These are phyloP conservation scores for Parazoanthus darwini DNA, from an alignment of 92 coral and sea anemone genomes.

Conservation along the genomic window DNA sequence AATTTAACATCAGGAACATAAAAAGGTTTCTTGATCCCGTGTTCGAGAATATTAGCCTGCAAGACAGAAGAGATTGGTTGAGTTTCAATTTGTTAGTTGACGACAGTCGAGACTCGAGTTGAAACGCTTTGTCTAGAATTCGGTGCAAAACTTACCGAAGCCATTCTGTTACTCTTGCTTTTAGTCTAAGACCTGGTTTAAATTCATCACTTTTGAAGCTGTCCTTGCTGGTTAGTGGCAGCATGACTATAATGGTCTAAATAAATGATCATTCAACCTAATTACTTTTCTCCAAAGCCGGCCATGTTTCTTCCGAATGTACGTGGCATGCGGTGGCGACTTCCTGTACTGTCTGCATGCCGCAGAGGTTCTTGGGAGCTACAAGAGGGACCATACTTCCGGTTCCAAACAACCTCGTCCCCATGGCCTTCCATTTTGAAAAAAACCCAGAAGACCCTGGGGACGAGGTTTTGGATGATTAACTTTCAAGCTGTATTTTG, in stretches of 20 bases:
- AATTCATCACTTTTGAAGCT: slow-evolving; percentile 89
- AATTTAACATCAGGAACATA: slow-evolving; percentile 79
- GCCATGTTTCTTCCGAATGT: slow-evolving; percentile 28
- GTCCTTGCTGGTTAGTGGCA: slow-evolving; percentile 94
- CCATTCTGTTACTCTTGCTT: slow-evolving; percentile 82
- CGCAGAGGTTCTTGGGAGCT: slow-evolving; percentile 23
- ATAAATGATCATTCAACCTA: neutral
- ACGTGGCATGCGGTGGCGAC: slow-evolving; percentile 38
- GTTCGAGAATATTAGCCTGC: slow-evolving; percentile 82
- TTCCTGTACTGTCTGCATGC: slow-evolving; percentile 15
- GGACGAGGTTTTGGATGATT: too few relatives aligned
- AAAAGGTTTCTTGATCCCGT: slow-evolving; percentile 88
- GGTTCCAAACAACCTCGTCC: too few relatives aligned
- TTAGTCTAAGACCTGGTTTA: slow-evolving; percentile 82
- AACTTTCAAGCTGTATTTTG: too few relatives aligned
- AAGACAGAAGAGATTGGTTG: neutral
- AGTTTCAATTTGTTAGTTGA: neutral
- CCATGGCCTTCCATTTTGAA: too few relatives aligned
- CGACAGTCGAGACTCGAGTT: neutral
- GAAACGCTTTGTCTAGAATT: neutral
- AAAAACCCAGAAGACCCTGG: too few relatives aligned
- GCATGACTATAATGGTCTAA: slow-evolving; percentile 61
- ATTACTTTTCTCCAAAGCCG: neutral
- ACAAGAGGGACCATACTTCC: too few relatives aligned
- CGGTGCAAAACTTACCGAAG: slow-evolving; percentile 55